These are phyloP conservation scores for Oreochromis grahami DNA, from an alignment of 2,797 vertebrate species.

Conservation along the genomic window DNA sequence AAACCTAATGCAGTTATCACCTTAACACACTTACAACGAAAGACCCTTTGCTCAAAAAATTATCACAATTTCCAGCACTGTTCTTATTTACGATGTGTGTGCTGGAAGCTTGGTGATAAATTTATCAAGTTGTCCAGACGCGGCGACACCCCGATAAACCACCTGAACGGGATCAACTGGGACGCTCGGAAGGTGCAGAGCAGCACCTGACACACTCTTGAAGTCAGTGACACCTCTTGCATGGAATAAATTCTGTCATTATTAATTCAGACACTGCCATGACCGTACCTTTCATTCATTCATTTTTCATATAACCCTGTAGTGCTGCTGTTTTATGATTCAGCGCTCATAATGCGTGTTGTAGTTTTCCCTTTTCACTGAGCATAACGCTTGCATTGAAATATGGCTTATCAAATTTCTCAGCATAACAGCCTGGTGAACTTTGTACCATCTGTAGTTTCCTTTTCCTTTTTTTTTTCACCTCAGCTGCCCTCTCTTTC, in stretches of 20 bases:
- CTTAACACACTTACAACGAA: neutral
- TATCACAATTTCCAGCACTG: neutral
- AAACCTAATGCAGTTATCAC: neutral
- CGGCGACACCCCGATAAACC: neutral
- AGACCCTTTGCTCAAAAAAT: neutral
- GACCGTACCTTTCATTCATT: conserved; percentile 47
- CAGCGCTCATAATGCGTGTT: neutral
- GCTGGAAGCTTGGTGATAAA: neutral
- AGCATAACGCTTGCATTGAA: neutral
- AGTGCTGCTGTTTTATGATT: conserved; percentile 37
- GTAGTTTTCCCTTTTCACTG: neutral
- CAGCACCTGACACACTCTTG: conserved; percentile 10
- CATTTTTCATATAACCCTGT: conserved; percentile 46
- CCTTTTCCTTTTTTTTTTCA: neutral
- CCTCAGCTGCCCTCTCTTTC: neutral
- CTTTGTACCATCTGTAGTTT: neutral
- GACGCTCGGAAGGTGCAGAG: neutral
- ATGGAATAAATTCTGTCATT: conserved; percentile 42
- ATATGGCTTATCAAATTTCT: conserved; percentile 1
- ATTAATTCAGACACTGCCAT: conserved; percentile 59
- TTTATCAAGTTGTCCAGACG: neutral
- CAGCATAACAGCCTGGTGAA: neutral
- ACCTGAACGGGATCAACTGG: neutral
- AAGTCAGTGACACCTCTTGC: neutral
- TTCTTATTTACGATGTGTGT: neutral